phyloP scores from a whole-genome alignment of 2,113 vertebrate species.

The Clarias batrachus region DNA sequence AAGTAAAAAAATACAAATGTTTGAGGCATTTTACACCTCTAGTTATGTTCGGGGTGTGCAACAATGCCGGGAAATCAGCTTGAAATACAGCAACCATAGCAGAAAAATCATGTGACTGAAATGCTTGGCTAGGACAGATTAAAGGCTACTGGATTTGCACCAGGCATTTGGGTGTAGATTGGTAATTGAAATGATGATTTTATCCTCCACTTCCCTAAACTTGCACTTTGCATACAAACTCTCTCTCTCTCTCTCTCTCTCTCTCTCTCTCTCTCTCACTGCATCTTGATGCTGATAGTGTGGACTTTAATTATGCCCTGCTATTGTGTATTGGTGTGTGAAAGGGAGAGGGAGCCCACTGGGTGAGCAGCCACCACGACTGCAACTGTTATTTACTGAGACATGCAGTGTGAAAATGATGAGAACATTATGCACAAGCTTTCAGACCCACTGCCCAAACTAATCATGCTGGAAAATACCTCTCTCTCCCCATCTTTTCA shows the following conservation, averaged over 20 bases:
- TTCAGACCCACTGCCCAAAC: slow-evolving; percentile 52
- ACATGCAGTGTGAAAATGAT: slow-evolving; percentile 64
- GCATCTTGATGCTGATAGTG: slow-evolving; percentile 39
- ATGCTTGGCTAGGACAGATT: neutral
- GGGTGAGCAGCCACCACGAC: slow-evolving; percentile 30
- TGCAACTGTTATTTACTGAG: slow-evolving; percentile 58
- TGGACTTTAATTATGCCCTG: slow-evolving; percentile 45
- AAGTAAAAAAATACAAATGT: neutral
- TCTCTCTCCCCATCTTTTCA: slow-evolving; percentile 34
- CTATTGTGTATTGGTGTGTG: slow-evolving; percentile 43
- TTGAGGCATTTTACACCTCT: neutral
- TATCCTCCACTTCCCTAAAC: slow-evolving; percentile 12
- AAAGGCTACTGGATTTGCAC: neutral
- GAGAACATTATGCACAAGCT: slow-evolving; percentile 58
- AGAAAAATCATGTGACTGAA: neutral
- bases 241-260: slow-evolving; percentile 13
- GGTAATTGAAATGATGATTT: slow-evolving; percentile 38
- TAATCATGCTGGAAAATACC: slow-evolving; percentile 55
- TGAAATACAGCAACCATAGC: neutral
- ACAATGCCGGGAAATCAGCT: neutral
- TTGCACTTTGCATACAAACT: neutral
- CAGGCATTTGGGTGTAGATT: slow-evolving; percentile 31
- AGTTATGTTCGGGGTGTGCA: neutral
- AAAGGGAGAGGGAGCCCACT: slow-evolving; percentile 31
- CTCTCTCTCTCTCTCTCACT: slow-evolving; percentile 25